These are phyloP conservation scores for Oxystoma pomonae DNA, from an alignment of 2,888 invertebrate species.

Conservation along the genomic window DNA sequence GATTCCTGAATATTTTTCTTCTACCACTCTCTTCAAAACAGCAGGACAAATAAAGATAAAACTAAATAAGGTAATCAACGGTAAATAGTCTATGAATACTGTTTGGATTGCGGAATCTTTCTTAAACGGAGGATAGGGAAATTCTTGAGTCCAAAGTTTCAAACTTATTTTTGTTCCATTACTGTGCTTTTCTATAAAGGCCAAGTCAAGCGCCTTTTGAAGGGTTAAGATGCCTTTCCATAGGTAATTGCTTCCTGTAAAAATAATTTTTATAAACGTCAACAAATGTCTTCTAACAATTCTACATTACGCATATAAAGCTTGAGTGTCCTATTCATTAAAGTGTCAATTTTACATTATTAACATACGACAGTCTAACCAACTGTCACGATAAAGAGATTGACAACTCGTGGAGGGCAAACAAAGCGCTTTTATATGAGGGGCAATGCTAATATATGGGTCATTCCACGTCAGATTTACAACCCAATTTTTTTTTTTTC, in stretches of 20 bases:
- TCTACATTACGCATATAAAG: no score
- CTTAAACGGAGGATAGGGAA: slow-evolving; percentile 52
- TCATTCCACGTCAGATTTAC: no score
- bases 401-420: no score
- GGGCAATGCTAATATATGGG: no score
- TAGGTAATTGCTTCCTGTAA: slow-evolving; percentile 31
- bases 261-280: neutral
- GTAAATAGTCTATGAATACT: slow-evolving; percentile 42
- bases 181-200: slow-evolving; percentile 47
- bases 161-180: slow-evolving; percentile 34
- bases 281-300: no score
- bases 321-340: no score
- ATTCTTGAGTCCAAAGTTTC: slow-evolving; percentile 47
- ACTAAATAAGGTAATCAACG: slow-evolving; percentile 46
- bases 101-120: slow-evolving; percentile 36
- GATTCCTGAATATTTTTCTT: slow-evolving; percentile 58
- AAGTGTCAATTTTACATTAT: no score
- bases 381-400: no score
- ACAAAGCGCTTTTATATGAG: no score
- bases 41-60: slow-evolving; percentile 53
- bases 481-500: neutral
- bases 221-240: slow-evolving; percentile 53
- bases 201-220: slow-evolving; percentile 58
- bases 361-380: no score
- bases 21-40: slow-evolving; percentile 53